Evolutionary conservation across 2,888 invertebrate genomes (phyloP), one percentile per base, ranked within the genome.

Genomic region (Apotomis betuletana): DNA sequence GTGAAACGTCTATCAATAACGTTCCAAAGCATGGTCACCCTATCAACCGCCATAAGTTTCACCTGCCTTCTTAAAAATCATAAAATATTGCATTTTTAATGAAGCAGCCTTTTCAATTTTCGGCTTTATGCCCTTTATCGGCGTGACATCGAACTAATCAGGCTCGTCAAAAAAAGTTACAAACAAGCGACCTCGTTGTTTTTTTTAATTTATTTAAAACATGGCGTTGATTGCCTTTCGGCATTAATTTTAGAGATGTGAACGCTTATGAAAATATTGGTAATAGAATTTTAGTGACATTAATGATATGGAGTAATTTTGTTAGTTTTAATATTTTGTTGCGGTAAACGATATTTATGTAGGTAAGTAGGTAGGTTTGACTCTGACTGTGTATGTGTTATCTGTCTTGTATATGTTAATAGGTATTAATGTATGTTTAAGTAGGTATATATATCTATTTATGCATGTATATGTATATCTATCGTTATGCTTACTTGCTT

Each of bases 21-120:
- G n/a, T 57, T 36, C 9, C 10, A 57, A 12, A 15, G 58, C 69
- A 80, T 91, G 87, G 90, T 78, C 86, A 90, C 88, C 85, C 84
- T 81, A 78, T 77, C 65, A 27, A 75, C 73, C 81, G 80, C 83
- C 87, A 87, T 87, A 88, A 83, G 81, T 87, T 84, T 89, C 92
- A 92, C 90, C 91, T 92, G 92, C 85, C 87, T 81, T 84, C 80
- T 90, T 91, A 91, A 92, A 91, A 88, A 89, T 89, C 79, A 80
- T 92, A 91, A 93, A 91, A 90, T 92, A 93, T 92, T 84, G 92
- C 85, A 89, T 92, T 91, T 93, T 90, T 92, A 92, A 93, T 93
- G 90, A 90, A 86, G 83, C 84, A 85, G 86, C 92, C 87, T 90
- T 92, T 92, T 92, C 92, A 93, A 92, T 93, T 93, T 92, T 90